Evolutionary conservation across 2,888 invertebrate species (phyloP).

Genomic region (Auanema freiburgensis): DNA sequence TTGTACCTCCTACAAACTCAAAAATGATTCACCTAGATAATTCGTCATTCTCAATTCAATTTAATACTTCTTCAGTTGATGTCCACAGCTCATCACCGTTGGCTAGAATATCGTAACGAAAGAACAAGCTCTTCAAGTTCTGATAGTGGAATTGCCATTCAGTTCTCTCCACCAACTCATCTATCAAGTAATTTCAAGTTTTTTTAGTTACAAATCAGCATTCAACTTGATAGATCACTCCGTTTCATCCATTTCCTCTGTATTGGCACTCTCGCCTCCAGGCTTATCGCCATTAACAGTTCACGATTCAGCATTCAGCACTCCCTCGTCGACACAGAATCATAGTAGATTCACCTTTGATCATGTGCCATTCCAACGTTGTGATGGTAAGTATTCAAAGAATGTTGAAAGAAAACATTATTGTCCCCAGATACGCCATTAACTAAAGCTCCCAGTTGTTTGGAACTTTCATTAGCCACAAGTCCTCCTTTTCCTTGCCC

Average conservation of each 20-base stretch:
- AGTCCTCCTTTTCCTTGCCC: too few species aligned
- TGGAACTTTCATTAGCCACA: too few species aligned
- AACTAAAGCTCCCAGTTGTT: conserved; percentile 6
- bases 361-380: conserved; percentile 34
- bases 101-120: conserved; percentile 13
- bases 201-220: conserved; percentile 10
- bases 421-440: neutral
- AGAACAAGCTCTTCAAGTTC: conserved; percentile 15
- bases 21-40: too few species aligned
- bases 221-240: neutral
- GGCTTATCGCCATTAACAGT: conserved; percentile 59
- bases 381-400: neutral
- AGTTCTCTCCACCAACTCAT: conserved; percentile 16
- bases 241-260: neutral
- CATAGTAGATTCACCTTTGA: conserved; percentile 46
- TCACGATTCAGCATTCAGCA: conserved; percentile 53
- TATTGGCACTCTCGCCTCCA: conserved; percentile 50
- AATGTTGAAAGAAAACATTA: neutral
- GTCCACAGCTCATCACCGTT: conserved; percentile 3
- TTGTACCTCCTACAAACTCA: too few species aligned
- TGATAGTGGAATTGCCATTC: conserved; percentile 18
- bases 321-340: conserved; percentile 29
- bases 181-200: neutral
- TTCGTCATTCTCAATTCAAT: too few species aligned
- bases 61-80: neutral